Conservation (phyloP, 2,888 invertebrate genomes). For the Tinea semifulvella region DNA sequence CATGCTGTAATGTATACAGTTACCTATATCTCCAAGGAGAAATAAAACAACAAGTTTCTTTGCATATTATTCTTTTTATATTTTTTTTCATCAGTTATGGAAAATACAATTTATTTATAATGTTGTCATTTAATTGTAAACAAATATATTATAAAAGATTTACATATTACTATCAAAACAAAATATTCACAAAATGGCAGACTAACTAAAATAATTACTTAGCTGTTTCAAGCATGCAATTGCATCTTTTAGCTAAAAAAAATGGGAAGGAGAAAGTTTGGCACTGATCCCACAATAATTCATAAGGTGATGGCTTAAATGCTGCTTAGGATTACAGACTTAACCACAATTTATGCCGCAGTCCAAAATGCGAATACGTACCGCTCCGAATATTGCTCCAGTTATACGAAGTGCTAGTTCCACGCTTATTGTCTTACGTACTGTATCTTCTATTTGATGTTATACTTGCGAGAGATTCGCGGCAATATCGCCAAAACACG, state of each 20-base stretch:
- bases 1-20: too few relatives aligned
- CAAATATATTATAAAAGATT: constrained; percentile 69
- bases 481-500: too few relatives aligned
- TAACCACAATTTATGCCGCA: too few relatives aligned
- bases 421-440: too few relatives aligned
- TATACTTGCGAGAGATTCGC: too few relatives aligned
- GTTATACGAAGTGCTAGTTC: too few relatives aligned
- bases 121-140: constrained; percentile 66
- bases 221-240: constrained; percentile 52
- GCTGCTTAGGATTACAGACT: too few relatives aligned
- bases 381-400: too few relatives aligned
- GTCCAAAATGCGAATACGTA: too few relatives aligned
- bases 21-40: too few relatives aligned
- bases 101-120: constrained; percentile 66
- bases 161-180: constrained; percentile 68
- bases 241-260: constrained; percentile 66
- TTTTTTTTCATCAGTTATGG: constrained; percentile 66
- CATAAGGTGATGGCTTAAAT: constrained; percentile 62
- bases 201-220: constrained; percentile 50
- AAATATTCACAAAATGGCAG: constrained; percentile 69
- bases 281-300: constrained; percentile 64
- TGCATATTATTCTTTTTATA: constrained; percentile 68
- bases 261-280: constrained; percentile 64
- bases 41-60: constrained; percentile 59
- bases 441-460: too few relatives aligned